Conservation (phyloP, 30 jellyfish, hydroid and myxozoan species). For the Catostylus mosaicus region DNA sequence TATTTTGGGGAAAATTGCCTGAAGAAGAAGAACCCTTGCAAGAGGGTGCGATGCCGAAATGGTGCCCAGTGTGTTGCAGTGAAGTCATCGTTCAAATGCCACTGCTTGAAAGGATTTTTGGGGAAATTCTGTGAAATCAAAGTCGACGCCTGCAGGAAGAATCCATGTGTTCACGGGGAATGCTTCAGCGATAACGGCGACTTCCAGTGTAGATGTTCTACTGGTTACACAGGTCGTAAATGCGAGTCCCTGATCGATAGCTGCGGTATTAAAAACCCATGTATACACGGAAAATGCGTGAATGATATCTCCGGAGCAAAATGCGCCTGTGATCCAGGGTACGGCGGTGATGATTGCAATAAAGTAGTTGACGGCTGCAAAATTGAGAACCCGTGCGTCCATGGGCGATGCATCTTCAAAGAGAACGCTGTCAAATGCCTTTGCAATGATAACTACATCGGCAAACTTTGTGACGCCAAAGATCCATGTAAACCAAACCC, state of each 20-base stretch:
- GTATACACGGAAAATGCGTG: constrained; percentile 62
- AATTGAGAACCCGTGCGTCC: constrained; percentile 39
- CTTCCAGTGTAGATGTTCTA: constrained; percentile 52
- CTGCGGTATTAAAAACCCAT: constrained; percentile 59
- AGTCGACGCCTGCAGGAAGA: constrained; percentile 64
- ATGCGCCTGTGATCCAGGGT: constrained; percentile 63
- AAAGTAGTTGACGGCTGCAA: constrained; percentile 44
- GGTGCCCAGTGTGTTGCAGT: constrained; percentile 50
- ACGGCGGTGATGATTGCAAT: constrained; percentile 63
- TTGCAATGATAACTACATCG: constrained; percentile 58
- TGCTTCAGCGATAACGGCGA: constrained; percentile 55
- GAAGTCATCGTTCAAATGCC: constrained; percentile 44
- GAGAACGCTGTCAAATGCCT: constrained; percentile 12
- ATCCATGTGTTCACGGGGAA: constrained; percentile 64
- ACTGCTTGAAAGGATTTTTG: constrained; percentile 44
- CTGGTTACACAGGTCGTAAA: constrained; percentile 56
- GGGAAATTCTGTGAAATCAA: constrained; percentile 56
- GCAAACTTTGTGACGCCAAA: constrained; percentile 35
- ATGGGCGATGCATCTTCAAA: constrained; percentile 56
- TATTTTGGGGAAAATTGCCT: constrained; percentile 58
- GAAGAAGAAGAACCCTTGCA: constrained; percentile 50
- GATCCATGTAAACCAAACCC: constrained; percentile 76
- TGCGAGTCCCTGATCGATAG: constrained; percentile 55
- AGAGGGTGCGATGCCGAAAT: constrained; percentile 40
- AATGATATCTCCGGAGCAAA: constrained; percentile 28